Evolutionary conservation across 2,888 invertebrate species (phyloP), one percentile per base, ranked within the genome.

Genomic region (Noctua janthina): DNA sequence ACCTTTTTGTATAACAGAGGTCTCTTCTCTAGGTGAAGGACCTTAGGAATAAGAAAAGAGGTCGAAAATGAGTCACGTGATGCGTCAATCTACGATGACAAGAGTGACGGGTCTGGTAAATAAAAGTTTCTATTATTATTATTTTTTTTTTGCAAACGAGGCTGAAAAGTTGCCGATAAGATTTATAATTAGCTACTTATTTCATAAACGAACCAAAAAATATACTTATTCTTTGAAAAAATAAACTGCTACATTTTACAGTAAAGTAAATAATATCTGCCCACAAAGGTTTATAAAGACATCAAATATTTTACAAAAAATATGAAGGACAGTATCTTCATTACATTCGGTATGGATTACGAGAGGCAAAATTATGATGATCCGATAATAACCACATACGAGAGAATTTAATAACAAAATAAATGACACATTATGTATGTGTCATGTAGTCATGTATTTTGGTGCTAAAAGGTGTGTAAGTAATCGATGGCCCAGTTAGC

Each of bases 1-100:
- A 73, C 56, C 68, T 76, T 74, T 56, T 71, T 68, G 62, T 68
- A 78, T 66, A 67, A n/a, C 62, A 69, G 23, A 56, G 8, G 15
- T 1, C 13, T 64, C 8, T 68, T 29, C 29, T 78, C 64, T 76
- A 78, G 70, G 46, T 72, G 20, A 86, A 66, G 7, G 20, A 62
- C 70, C 73, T 79, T 7, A 17, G 7, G 35, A 1, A 15, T 46
- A 10, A 29, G 56, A 64, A 46, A 66, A 68, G 11, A n/a, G 35
- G 39, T 35, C 3, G 10, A 64, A 78, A 69, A 64, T 56, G 15
- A 56, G 39, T 75, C 54, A 43, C 43, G 7, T 69, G n/a, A 66
- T 49, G 23, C 5, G 64, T 70, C 77, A 54, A 39, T 67, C 17
- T 39, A 39, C 17, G 54, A 56, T 29, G 13, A 66, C 13, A 81